Conservation (phyloP, 2,797 vertebrate genomes). For the Phrynocephalus guinanensis region DNA sequence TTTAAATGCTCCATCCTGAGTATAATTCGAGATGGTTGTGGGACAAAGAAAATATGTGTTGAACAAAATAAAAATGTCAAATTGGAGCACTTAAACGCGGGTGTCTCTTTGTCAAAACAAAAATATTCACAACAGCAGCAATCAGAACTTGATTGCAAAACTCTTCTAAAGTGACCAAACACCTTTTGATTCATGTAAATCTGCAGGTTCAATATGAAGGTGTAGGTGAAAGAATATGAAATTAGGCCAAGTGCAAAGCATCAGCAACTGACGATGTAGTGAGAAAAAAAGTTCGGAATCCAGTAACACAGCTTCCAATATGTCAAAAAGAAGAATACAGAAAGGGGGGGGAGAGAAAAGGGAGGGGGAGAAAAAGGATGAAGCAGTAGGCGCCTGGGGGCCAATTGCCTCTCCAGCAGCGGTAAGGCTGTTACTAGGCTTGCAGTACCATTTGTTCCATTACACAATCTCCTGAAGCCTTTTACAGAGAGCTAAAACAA, state of each 20-base stretch:
- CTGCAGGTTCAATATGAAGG: conserved; percentile 33
- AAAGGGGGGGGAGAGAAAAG: conserved; percentile 39
- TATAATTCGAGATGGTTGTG: conserved; percentile 41
- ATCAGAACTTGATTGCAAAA: conserved; percentile 5
- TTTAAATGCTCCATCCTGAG: conserved; percentile 37
- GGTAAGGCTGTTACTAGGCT: conserved; percentile 94
- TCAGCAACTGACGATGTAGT: conserved; percentile 46
- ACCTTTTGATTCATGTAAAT: conserved; percentile 45
- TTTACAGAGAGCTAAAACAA: conserved; percentile 88
- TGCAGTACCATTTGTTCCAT: conserved; percentile 97
- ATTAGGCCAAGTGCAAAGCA: conserved; percentile 28
- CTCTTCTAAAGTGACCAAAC: neutral
- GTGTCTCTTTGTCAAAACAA: no score
- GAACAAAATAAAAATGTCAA: conserved; percentile 51
- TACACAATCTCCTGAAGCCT: conserved; percentile 97
- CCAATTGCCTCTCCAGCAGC: conserved; percentile 91
- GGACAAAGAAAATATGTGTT: conserved; percentile 59
- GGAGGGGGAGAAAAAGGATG: conserved; percentile 76
- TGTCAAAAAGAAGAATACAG: conserved; percentile 61
- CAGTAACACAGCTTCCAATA: conserved; percentile 67
- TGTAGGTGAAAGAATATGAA: conserved; percentile 27
- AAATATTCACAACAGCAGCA: conserved; percentile 38
- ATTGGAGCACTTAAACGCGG: conserved; percentile 24
- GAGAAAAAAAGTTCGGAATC: conserved; percentile 70
- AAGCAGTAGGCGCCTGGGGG: conserved; percentile 90